Base-by-base conservation (phyloP, 2,797 vertebrate genomes). In the Halcyon chelicuti region DNA sequence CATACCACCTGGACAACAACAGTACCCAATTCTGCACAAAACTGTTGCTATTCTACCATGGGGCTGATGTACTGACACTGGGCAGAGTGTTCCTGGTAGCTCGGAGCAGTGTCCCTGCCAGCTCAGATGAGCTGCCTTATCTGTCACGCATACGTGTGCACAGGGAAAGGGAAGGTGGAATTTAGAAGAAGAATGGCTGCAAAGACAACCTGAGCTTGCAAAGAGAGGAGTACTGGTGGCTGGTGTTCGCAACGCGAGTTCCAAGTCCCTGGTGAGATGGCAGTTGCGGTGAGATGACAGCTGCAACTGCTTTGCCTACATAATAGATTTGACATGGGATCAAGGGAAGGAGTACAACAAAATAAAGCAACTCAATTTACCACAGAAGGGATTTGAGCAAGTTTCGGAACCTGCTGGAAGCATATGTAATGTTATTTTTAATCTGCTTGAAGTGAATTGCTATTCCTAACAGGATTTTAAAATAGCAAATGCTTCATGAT, bases 271-370 rank as follows among this genome's bases (percentile, higher is more conserved):
- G 81, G 47, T 88, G 91, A 60, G 85, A 65, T 63, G 60, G 60
- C 70, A 90, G 92, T 88, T 93, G 86, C 80, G 81, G 47, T 88
- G 91, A 60, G 85, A 65, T 63, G 60, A 63, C 70, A 90, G 92
- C 90, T 93, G 86, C 80, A 49, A 26, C 61, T 91, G 67, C 67
- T 63, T 93, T 93, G 80, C 61, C 84, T 73, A 61, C 68, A 4
- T 91, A 87, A 57, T 63, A 85, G 55, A 42, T 83, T 86, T 93
- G 67, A 86, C 60, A 23, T 31, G 60, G 80, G 60, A 76, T 90
- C 83, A 46, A 23, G 68, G 76, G 81, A 92, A 92, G 55, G 72
- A 83, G 42, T 62, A 46, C 1, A 4, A 77, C 54, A 85, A 88
- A 93, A 87, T 77, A 85, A 79, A 91, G 62, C 62, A 77, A 91